These are phyloP conservation scores for Atta texana DNA, from an alignment of 1,140 invertebrate species.

Conservation along the genomic window DNA sequence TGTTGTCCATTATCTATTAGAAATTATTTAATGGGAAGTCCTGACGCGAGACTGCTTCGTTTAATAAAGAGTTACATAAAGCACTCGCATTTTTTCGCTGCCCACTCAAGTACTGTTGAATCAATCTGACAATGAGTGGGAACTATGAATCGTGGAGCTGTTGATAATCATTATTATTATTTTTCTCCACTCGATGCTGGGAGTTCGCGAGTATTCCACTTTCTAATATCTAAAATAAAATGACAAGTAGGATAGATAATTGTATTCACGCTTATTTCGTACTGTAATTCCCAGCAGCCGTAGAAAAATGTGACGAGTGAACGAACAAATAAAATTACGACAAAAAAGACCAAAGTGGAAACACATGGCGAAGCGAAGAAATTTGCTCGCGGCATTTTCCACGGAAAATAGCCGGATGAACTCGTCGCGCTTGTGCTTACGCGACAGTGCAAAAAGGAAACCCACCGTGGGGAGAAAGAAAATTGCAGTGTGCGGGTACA, in stretches of 20 bases:
- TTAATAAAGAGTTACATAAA: conserved; percentile 53
- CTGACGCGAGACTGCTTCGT: not conserved
- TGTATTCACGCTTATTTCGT: conserved; percentile 8
- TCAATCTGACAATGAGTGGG: conserved; percentile 53
- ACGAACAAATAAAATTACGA: not conserved
- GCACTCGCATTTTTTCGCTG: conserved; percentile 64
- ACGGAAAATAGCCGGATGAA: conserved; percentile 27
- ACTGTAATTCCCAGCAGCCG: not conserved
- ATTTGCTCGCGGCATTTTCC: conserved; percentile 41
- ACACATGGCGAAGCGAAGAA: conserved; percentile 50
- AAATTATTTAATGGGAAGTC: conserved; percentile 9
- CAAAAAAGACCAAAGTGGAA: conserved; percentile 28
- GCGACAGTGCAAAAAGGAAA: conserved; percentile 30
- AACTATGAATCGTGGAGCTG: conserved; percentile 37
- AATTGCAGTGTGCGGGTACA: conserved; percentile 44
- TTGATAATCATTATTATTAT: conserved; percentile 47
- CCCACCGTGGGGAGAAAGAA: conserved; percentile 29
- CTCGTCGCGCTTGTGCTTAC: conserved; percentile 24
- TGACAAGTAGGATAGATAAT: conserved; percentile 41
- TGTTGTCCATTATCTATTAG: conserved; percentile 14
- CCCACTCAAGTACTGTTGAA: conserved; percentile 47
- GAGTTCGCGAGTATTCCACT: conserved; percentile 3
- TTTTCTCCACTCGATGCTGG: not conserved
- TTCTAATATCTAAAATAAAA: conserved; percentile 55
- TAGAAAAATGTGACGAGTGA: not conserved